A percentile compares a stretch with the other conserved stretches of the same genome.
phyloP scores from a whole-genome alignment of 1,140 invertebrate genomes.

The Fopius arisanus region DNA sequence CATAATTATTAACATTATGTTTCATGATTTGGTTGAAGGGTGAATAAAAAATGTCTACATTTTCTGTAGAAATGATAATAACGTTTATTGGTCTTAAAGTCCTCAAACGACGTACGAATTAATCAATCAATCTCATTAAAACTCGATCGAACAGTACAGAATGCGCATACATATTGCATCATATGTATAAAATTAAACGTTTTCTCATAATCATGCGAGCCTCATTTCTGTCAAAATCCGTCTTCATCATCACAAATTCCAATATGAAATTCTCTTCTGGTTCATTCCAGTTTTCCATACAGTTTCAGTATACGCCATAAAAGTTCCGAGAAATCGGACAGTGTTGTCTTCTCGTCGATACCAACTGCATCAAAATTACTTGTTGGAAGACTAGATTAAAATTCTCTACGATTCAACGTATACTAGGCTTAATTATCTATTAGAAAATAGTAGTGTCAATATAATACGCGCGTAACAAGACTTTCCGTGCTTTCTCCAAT shows the following conservation, averaged over 20 bases:
- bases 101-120: neutral
- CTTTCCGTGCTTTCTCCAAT: neutral
- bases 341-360: neutral
- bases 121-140: neutral
- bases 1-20: too few species aligned
- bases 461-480: neutral
- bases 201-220: neutral
- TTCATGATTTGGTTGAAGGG: too few species aligned
- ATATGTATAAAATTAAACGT: constrained; percentile 1
- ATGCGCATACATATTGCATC: neutral
- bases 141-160: neutral
- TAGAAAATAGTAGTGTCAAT: neutral
- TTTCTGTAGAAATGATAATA: constrained; percentile 3
- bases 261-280: neutral
- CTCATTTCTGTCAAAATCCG: neutral
- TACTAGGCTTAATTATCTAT: neutral
- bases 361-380: neutral
- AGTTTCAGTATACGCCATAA: neutral
- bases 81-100: neutral
- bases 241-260: neutral
- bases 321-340: constrained; percentile 3
- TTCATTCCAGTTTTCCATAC: constrained; percentile 21
- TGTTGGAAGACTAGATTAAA: constrained; percentile 31
- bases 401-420: constrained; percentile 19
- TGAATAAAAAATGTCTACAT: neutral